Conservation (phyloP, 2,113 vertebrate species). For the Notarius quadriscutis region DNA sequence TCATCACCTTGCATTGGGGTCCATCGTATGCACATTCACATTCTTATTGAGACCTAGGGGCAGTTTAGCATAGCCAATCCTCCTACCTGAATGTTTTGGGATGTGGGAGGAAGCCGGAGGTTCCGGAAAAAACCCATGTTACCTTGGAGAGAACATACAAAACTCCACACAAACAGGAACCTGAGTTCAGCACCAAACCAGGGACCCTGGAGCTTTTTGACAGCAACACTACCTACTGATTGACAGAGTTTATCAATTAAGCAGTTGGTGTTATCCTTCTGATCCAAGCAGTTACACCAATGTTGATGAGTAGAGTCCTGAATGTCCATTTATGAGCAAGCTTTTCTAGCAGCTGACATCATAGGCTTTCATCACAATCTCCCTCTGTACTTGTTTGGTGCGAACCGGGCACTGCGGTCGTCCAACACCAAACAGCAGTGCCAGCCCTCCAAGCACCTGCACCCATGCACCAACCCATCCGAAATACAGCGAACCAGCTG, state of each 20-base stretch:
- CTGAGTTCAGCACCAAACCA: neutral
- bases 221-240: neutral
- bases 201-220: neutral
- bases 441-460: slow-evolving; percentile 71
- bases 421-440: slow-evolving; percentile 71
- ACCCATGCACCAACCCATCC: slow-evolving; percentile 76
- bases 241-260: neutral
- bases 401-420: slow-evolving; percentile 58
- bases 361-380: slow-evolving; percentile 63
- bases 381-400: slow-evolving; percentile 57
- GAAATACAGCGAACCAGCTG: slow-evolving; percentile 75
- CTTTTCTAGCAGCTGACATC: slow-evolving; percentile 70
- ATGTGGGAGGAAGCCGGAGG: neutral
- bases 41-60: neutral
- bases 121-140: neutral
- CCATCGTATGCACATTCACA: neutral
- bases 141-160: neutral
- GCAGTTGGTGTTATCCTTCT: neutral
- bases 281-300: neutral
- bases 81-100: neutral
- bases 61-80: neutral
- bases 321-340: neutral
- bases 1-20: neutral
- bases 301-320: neutral
- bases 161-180: neutral